phyloP scores from a whole-genome alignment of 1,140 invertebrate genomes.

The Chymomyza costata region DNA sequence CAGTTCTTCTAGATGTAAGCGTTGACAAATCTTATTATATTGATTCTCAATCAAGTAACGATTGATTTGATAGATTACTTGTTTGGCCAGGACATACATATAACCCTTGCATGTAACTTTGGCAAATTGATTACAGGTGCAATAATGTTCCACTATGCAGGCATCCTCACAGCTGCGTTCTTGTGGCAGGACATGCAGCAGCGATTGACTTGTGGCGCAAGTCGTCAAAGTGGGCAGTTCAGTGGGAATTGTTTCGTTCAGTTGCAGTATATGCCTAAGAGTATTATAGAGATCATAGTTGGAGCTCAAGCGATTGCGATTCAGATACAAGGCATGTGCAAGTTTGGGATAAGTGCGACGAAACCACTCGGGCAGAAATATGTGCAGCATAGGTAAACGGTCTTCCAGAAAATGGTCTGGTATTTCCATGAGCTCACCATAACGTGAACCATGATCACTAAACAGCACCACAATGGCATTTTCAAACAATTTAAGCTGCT shows the following conservation, averaged over 20 bases:
- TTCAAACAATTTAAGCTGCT: slow-evolving; percentile 75
- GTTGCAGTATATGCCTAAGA: slow-evolving; percentile 71
- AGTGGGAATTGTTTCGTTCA: slow-evolving; percentile 16
- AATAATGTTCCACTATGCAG: slow-evolving; percentile 84
- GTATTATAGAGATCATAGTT: slow-evolving; percentile 88
- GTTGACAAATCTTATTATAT: slow-evolving; percentile 26
- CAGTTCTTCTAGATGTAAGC: slow-evolving; percentile 12
- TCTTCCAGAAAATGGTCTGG: slow-evolving; percentile 89
- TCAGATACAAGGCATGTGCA: slow-evolving; percentile 81
- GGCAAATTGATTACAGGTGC: slow-evolving; percentile 80
- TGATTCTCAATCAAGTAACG: slow-evolving; percentile 19
- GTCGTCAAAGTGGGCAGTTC: background rate
- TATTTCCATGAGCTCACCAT: slow-evolving; percentile 82
- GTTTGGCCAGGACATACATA: slow-evolving; percentile 74
- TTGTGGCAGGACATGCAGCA: slow-evolving; percentile 80
- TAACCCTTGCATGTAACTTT: slow-evolving; percentile 48
- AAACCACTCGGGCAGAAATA: slow-evolving; percentile 86
- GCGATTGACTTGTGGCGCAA: slow-evolving; percentile 80
- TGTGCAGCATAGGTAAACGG: slow-evolving; percentile 87
- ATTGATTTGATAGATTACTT: slow-evolving; percentile 75
- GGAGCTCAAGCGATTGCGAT: slow-evolving; percentile 84
- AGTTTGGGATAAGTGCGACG: slow-evolving; percentile 79
- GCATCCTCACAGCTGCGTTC: slow-evolving; percentile 83
- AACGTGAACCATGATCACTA: slow-evolving; percentile 94
- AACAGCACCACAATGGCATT: slow-evolving; percentile 85